Percentiles rank a stretch among this genome's conserved stretches.
Conservation (phyloP, 2,888 invertebrate genomes). For the Chymomyza caudatula region DNA sequence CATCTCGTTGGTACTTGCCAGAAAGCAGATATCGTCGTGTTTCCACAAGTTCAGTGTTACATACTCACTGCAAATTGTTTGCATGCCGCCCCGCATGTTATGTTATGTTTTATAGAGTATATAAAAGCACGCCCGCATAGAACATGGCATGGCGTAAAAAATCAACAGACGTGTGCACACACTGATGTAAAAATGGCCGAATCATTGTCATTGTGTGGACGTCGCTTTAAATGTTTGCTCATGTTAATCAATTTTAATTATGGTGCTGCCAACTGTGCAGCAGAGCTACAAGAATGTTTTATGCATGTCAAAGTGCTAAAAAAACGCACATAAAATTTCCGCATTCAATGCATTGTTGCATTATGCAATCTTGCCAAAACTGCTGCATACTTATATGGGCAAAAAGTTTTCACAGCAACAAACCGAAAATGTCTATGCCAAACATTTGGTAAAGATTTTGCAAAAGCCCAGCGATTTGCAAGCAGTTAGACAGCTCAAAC, state of each 20-base stretch:
- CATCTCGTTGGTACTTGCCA: too few species aligned
- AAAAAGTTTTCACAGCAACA: conserved; percentile 37
- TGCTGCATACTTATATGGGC: conserved; percentile 57
- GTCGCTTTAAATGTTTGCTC: conserved; percentile 25
- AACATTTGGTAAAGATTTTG: conserved; percentile 71
- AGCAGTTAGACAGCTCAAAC: conserved; percentile 67
- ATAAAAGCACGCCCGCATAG: too few species aligned
- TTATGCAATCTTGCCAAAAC: conserved; percentile 35
- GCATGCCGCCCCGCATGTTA: too few species aligned
- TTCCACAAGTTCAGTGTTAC: too few species aligned
- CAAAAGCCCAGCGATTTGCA: conserved; percentile 68
- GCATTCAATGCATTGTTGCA: conserved; percentile 45
- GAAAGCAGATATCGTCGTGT: too few species aligned
- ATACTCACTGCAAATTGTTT: too few species aligned
- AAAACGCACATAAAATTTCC: conserved; percentile 25
- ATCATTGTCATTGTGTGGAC: background rate
- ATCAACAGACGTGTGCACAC: background rate
- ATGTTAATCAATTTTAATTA: conserved; percentile 47
- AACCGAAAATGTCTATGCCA: conserved; percentile 57
- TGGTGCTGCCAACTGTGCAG: conserved; percentile 6
- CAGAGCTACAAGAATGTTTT: conserved; percentile 1
- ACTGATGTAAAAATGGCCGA: conserved; percentile 17
- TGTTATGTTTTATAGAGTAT: too few species aligned
- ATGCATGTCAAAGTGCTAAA: background rate
- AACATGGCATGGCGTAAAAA: conserved; percentile 12